Evolutionary conservation across 1,140 invertebrate species (phyloP).

Genomic region (Helicoverpa zea): DNA sequence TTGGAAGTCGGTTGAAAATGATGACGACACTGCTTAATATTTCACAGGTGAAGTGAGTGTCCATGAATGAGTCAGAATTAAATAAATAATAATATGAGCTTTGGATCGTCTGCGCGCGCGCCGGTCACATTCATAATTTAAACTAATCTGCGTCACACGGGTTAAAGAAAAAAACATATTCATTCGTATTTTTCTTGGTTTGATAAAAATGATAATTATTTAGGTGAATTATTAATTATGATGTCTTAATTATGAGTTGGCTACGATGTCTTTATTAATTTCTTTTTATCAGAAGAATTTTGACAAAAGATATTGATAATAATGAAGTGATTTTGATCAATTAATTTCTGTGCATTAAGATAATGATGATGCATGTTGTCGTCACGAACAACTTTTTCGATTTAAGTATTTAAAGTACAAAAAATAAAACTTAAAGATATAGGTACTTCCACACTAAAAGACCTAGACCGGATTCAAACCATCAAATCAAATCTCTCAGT

Average conservation of each 20-base stretch:
- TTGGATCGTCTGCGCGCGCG: background rate
- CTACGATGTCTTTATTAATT: too few relatives aligned
- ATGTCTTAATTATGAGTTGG: too few relatives aligned
- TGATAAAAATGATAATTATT: background rate
- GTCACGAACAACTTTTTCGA: too few relatives aligned
- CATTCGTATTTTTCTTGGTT: constrained; percentile 20
- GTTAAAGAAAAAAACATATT: background rate
- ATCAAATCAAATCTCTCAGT: background rate
- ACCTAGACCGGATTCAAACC: background rate
- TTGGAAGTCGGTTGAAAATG: background rate
- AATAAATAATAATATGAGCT: constrained; percentile 18
- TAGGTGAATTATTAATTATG: too few relatives aligned
- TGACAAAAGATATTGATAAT: too few relatives aligned
- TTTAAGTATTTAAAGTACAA: too few relatives aligned
- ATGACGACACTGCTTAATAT: background rate
- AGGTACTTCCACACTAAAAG: too few relatives aligned
- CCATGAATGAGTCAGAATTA: constrained; percentile 18
- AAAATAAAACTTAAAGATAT: too few relatives aligned
- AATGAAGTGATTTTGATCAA: too few relatives aligned
- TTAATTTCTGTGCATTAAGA: too few relatives aligned
- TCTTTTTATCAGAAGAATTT: too few relatives aligned
- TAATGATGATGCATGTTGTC: too few relatives aligned
- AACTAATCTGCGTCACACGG: constrained; percentile 44
- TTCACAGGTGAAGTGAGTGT: background rate
- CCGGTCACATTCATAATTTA: constrained; percentile 33